A percentile compares a stretch with the other conserved stretches of the same genome.
phyloP scores from a whole-genome alignment of 1,140 invertebrate species.

The Oryctes rhinoceros region DNA sequence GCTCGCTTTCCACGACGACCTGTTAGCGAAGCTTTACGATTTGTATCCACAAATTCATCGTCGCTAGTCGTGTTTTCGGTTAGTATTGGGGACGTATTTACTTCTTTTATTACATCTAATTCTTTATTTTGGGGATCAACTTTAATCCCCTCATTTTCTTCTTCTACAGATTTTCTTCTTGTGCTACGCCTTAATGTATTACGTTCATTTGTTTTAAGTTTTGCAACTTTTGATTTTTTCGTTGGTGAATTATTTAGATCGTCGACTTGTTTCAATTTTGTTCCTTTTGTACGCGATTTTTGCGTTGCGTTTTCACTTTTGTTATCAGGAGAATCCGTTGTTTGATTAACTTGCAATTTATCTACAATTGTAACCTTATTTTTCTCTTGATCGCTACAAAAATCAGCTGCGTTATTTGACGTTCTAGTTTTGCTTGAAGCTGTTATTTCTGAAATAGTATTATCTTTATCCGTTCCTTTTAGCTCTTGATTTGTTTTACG shows the following conservation, averaged over 20 bases:
- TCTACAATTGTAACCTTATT: neutral
- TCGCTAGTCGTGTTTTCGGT: neutral
- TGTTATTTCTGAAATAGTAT: too few species aligned
- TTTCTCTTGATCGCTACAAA: neutral
- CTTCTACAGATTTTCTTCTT: neutral
- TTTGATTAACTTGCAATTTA: neutral
- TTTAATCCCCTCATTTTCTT: neutral
- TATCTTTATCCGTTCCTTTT: too few species aligned
- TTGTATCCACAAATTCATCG: neutral
- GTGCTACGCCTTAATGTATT: neutral
- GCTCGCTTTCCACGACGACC: neutral
- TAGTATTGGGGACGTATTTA: neutral
- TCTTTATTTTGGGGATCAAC: neutral
- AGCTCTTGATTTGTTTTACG: too few species aligned
- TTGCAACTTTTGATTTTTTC: neutral
- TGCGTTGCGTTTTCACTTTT: neutral
- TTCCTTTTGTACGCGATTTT: neutral
- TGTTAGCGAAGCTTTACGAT: neutral
- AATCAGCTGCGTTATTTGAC: neutral
- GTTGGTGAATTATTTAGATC: neutral
- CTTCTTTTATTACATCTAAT: neutral
- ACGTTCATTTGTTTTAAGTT: too few species aligned
- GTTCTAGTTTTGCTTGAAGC: neutral
- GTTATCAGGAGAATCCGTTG: neutral
- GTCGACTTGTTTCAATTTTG: neutral